These are phyloP conservation scores for Todiramphus chloris DNA, from an alignment of 2,113 vertebrate species.

Conservation along the genomic window DNA sequence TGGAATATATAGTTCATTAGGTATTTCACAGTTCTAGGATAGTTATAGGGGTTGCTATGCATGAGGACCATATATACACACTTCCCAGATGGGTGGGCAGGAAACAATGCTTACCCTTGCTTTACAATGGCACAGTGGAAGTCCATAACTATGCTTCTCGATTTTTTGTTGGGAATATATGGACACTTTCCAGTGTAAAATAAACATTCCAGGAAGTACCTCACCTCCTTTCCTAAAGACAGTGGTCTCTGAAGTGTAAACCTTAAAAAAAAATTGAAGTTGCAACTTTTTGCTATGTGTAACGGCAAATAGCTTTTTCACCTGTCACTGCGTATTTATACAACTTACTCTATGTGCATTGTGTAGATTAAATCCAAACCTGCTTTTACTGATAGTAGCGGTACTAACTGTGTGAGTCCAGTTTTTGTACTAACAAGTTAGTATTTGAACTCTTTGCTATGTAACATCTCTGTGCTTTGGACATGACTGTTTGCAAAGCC, in stretches of 20 bases:
- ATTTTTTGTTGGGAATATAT: neutral
- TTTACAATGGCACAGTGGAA: neutral
- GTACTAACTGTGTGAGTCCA: neutral
- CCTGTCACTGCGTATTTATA: neutral
- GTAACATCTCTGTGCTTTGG: neutral
- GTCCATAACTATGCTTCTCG: neutral
- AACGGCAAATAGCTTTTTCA: neutral
- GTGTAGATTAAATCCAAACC: neutral
- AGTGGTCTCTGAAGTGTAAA: neutral
- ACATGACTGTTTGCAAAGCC: neutral
- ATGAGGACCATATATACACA: neutral
- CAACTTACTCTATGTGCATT: neutral
- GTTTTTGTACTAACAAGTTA: neutral
- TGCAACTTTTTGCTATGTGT: neutral
- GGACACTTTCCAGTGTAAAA: neutral
- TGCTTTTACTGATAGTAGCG: neutral
- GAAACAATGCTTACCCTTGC: neutral
- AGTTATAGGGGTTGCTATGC: neutral
- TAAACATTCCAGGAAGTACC: neutral
- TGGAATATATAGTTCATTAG: neutral
- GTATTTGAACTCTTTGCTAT: neutral
- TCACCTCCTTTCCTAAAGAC: neutral
- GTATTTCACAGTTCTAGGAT: neutral
- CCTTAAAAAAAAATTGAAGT: neutral
- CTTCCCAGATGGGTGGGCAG: neutral